Percentiles rank a stretch among this genome's conserved stretches.
Evolutionary conservation across 2,113 vertebrate genomes (phyloP).

Genomic region (Formicarius rufipectus): DNA sequence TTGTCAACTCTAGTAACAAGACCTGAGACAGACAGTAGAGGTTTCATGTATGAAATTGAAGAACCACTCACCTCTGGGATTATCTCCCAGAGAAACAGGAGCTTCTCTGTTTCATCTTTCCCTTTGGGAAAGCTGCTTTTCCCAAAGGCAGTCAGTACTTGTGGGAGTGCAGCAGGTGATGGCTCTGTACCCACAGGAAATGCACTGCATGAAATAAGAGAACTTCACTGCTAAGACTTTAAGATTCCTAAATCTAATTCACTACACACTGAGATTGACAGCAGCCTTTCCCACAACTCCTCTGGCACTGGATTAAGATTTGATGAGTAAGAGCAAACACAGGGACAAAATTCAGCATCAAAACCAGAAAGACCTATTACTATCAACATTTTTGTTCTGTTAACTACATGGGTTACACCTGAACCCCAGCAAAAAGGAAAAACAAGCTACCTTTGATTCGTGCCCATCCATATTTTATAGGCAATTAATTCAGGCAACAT

Average conservation of each 20-base stretch:
- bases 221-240: not conserved
- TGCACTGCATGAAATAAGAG: fast-evolving
- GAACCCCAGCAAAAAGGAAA: not conserved
- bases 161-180: not conserved
- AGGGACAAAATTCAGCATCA: not conserved
- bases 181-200: not conserved
- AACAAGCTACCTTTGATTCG: not conserved
- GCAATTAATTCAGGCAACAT: not conserved
- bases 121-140: not conserved
- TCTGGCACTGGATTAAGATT: not conserved
- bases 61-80: not conserved
- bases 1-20: not conserved
- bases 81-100: not conserved
- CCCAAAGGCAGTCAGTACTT: not conserved
- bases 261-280: not conserved
- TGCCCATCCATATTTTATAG: not conserved
- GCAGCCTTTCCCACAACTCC: not conserved
- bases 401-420: not conserved
- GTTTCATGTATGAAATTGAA: not conserved
- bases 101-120: not conserved
- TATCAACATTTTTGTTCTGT: not conserved
- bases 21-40: not conserved
- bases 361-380: not conserved
- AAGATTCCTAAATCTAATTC: not conserved
- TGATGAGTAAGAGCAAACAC: not conserved